Evolutionary conservation across 2,888 invertebrate species (phyloP).

Genomic region (Troides aeacus): DNA sequence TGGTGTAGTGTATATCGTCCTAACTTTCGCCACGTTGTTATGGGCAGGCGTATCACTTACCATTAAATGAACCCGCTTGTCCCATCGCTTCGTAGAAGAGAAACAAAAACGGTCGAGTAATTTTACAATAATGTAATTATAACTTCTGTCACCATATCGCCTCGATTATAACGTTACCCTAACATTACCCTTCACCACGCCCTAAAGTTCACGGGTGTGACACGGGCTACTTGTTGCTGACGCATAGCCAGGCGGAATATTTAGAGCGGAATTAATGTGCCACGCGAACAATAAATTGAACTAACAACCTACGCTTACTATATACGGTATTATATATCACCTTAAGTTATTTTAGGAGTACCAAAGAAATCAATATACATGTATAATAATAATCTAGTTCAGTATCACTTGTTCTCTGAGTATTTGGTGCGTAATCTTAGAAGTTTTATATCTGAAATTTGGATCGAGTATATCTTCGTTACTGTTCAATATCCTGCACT

Average conservation of each 20-base stretch:
- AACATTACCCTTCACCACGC: slow-evolving; percentile 25
- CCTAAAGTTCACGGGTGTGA: slow-evolving; percentile 25
- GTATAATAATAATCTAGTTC: no score
- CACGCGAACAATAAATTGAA: slow-evolving; percentile 26
- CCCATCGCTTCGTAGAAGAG: no score
- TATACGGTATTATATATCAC: neutral
- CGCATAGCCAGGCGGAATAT: slow-evolving; percentile 28
- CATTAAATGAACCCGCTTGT: no score
- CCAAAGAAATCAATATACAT: no score
- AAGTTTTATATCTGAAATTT: neutral
- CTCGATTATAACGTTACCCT: slow-evolving; percentile 18
- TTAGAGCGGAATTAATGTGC: slow-evolving; percentile 30
- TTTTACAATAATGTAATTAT: neutral
- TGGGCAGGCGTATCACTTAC: no score
- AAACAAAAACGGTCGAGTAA: neutral
- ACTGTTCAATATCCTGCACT: neutral
- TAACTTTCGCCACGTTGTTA: no score
- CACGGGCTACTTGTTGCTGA: slow-evolving; percentile 17
- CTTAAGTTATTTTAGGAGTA: neutral
- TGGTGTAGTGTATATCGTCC: no score
- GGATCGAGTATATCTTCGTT: neutral
- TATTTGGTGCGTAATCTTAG: neutral
- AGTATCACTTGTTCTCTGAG: neutral
- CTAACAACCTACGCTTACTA: slow-evolving; percentile 16
- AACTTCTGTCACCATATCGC: neutral